Evolutionary conservation across 2,888 invertebrate species (phyloP), one percentile per base, ranked within the genome.

Genomic region (Graphium colonna): DNA sequence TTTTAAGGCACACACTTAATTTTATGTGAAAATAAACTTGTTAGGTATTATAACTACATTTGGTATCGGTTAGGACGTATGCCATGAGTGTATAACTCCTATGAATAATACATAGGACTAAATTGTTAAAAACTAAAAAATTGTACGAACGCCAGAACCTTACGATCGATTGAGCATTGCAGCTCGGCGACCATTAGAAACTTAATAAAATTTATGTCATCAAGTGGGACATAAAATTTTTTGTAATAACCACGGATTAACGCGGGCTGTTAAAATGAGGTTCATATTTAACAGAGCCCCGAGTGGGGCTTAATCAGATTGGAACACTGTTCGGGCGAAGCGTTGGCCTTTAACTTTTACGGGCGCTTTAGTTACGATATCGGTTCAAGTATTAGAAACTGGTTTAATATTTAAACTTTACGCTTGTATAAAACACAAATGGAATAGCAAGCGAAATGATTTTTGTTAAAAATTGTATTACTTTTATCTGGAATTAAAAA

Each of bases 261-360:
- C 60, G 63, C 63, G 59, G 60, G 60, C 60, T 56, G 61, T 59
- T 58, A 54, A 54, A 40, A 45, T 42, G 44, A 42, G 51, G 50
- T 52, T 55, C 57, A 46, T 56, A 51, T 58, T 56, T 58, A 58
- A 60, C 55, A 52, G 56, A 51, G 59, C 60, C 55, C 56, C 54
- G 53, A 56, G 54, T 58, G 58, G 53, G 56, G 51, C 57, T 60
- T 61, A 58, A 61, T 64, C 60, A 59, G 59, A 57, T 57, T 54
- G 53, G 43, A 60, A 59, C 59, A 57, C 56, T 48, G 45, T 16
- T 53, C 43, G 39, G 43, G 15, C 43, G 49, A 39, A 31, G 44
- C 44, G 39, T 49, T 44, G 47, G 38, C 53, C 28, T 39, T 53
- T 38, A 49, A 39, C 59, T 62, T 60, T 59, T 57, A 51, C 39